Evolutionary conservation across 2,113 vertebrate genomes (phyloP).

Genomic region (Psittacus erithacus): DNA sequence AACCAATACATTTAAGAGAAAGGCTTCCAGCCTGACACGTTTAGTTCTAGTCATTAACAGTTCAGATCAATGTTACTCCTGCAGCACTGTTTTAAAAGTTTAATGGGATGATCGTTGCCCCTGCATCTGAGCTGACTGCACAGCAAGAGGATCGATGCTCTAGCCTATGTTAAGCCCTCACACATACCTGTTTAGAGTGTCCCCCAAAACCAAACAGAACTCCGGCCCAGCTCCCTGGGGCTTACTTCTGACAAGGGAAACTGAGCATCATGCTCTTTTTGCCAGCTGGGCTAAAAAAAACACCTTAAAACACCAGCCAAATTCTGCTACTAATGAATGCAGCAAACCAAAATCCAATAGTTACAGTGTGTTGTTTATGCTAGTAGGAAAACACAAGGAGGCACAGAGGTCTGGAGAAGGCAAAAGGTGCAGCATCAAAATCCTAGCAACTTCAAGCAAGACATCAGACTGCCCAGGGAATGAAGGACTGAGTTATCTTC

Average conservation of each 20-base stretch:
- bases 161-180: not conserved
- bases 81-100: slow-evolving; percentile 58
- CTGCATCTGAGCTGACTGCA: not conserved
- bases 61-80: slow-evolving; percentile 41
- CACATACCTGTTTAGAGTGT: not conserved
- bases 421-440: not conserved
- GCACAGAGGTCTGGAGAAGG: not conserved
- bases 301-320: not conserved
- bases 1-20: not conserved
- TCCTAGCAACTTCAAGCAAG: not conserved
- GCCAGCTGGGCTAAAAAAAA: not conserved
- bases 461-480: not conserved
- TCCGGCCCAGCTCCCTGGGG: not conserved
- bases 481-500: not conserved
- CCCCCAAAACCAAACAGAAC: not conserved
- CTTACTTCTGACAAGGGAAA: not conserved
- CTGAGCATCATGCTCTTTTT: not conserved
- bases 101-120: slow-evolving; percentile 45
- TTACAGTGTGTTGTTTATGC: not conserved
- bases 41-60: slow-evolving; percentile 19
- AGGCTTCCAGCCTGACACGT: not conserved
- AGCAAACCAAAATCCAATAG: not conserved
- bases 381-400: not conserved
- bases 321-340: not conserved
- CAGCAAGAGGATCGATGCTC: not conserved